A percentile compares a stretch with the other conserved stretches of the same genome.
phyloP scores from a whole-genome alignment of 2,888 invertebrate genomes.

The Standfussiana lucernea region DNA sequence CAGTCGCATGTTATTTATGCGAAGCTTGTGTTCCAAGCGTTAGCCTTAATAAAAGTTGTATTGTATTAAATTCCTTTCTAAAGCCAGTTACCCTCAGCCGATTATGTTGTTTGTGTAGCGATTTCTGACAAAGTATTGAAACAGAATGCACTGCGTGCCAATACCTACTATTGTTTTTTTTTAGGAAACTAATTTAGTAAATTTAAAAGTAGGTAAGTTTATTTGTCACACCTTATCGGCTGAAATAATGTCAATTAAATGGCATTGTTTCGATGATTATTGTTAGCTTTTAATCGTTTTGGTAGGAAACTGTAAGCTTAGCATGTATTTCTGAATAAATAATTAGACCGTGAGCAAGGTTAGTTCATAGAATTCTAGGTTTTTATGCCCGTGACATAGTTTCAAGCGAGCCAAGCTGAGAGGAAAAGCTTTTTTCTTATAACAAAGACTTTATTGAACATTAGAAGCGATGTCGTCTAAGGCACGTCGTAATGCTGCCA shows the following conservation, averaged over 20 bases:
- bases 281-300: too few species aligned
- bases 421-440: neutral
- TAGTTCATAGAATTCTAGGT: neutral
- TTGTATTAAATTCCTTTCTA: neutral
- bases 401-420: neutral
- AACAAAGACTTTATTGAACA: neutral
- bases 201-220: neutral
- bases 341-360: neutral
- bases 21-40: neutral
- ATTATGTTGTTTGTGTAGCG: neutral
- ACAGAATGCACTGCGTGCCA: neutral
- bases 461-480: neutral
- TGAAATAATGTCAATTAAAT: neutral
- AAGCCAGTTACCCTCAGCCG: neutral
- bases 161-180: neutral
- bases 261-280: too few species aligned
- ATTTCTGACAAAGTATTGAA: neutral
- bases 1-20: neutral
- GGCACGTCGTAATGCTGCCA: constrained; percentile 75
- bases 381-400: neutral
- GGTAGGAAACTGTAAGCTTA: too few species aligned
- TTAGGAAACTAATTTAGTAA: neutral
- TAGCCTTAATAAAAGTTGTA: neutral
- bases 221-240: neutral
- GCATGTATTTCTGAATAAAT: too few species aligned